phyloP scores from a whole-genome alignment of 2,888 invertebrate genomes.

The Pachycephus smyrnensis region DNA sequence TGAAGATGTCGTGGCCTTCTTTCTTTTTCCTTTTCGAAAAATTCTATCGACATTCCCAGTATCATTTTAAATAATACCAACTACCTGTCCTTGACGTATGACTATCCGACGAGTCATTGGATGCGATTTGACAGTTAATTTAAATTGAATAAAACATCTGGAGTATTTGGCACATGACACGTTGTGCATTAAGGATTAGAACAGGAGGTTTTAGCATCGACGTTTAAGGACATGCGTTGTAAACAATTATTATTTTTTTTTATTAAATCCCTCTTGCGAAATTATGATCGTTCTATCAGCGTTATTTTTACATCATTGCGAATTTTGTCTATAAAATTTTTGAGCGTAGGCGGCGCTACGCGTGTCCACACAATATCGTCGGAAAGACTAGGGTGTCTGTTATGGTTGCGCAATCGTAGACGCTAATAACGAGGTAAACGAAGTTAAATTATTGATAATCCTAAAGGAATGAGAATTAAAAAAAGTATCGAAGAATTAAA shows the following conservation, averaged over 20 bases:
- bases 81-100: neutral
- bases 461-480: conserved; percentile 27
- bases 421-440: conserved; percentile 9
- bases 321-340: neutral
- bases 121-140: neutral
- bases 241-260: conserved; percentile 20
- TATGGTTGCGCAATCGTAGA: conserved; percentile 16
- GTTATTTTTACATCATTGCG: neutral
- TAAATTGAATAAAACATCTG: neutral
- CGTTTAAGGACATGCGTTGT: neutral
- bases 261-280: conserved; percentile 7
- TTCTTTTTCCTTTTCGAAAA: neutral
- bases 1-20: neutral
- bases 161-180: neutral
- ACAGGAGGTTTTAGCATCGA: neutral
- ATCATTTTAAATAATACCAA: neutral
- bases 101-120: neutral
- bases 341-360: neutral
- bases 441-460: conserved; percentile 23
- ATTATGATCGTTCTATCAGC: neutral
- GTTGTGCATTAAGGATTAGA: neutral
- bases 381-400: conserved; percentile 34
- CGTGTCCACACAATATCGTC: conserved; percentile 17
- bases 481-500: conserved; percentile 7
- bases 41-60: neutral